Percentiles rank a stretch among this genome's conserved stretches.
These are phyloP conservation scores for Nautilus pompilius DNA, from an alignment of 1,140 invertebrate genomes.

Conservation along the genomic window DNA sequence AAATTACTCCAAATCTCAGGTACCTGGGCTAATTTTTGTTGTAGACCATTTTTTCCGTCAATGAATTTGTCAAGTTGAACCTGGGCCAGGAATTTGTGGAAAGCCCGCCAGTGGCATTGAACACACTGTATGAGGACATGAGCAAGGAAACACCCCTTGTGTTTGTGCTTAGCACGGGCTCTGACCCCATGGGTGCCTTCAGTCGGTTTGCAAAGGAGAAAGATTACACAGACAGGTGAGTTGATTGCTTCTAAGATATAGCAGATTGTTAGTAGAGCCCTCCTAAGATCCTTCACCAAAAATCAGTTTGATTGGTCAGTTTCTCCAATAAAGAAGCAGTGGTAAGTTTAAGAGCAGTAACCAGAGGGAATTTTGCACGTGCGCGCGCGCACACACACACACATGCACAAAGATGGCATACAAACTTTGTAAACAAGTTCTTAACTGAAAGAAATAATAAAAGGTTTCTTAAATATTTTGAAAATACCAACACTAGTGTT, in stretches of 20 bases:
- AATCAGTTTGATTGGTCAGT: too few relatives aligned
- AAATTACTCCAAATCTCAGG: too few relatives aligned
- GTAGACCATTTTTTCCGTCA: slow-evolving; percentile 71
- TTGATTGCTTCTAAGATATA: too few relatives aligned
- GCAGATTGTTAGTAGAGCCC: too few relatives aligned
- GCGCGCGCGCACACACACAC: neutral
- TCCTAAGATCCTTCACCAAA: too few relatives aligned
- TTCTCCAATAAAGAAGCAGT: too few relatives aligned
- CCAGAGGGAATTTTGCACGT: too few relatives aligned
- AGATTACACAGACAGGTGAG: slow-evolving; percentile 47
- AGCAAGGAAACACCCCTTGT: slow-evolving; percentile 51
- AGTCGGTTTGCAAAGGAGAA: slow-evolving; percentile 66
- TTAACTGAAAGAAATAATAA: too few relatives aligned
- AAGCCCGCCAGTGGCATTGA: slow-evolving; percentile 67
- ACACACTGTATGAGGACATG: slow-evolving; percentile 65
- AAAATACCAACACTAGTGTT: too few relatives aligned
- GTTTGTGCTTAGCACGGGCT: slow-evolving; percentile 56
- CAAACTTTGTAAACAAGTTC: too few relatives aligned
- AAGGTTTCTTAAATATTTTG: too few relatives aligned
- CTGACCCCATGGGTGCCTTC: slow-evolving; percentile 64
- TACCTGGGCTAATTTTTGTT: slow-evolving; percentile 21
- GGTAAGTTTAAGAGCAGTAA: too few relatives aligned
- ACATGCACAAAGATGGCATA: neutral
- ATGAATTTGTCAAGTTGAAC: slow-evolving; percentile 72
- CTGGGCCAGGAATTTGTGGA: slow-evolving; percentile 77